phyloP scores from a whole-genome alignment of 2,797 vertebrate species.

The Sebastes hubbsi region DNA sequence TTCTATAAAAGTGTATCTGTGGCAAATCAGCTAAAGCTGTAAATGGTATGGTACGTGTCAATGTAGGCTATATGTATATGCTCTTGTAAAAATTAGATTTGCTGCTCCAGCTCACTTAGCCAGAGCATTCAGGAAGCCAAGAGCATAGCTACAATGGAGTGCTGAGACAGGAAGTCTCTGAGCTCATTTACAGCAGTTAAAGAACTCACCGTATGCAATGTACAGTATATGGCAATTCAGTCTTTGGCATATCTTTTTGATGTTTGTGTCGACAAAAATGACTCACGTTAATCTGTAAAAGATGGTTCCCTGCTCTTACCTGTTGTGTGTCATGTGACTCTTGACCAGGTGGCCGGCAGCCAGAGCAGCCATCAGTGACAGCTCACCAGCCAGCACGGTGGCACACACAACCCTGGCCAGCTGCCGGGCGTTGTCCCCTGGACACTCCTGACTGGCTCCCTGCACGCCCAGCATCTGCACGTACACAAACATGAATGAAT shows the following conservation, averaged over 20 bases:
- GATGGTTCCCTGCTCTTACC: constrained; percentile 73
- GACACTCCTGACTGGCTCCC: constrained; percentile 87
- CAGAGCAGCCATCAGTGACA: constrained; percentile 94
- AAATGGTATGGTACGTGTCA: background rate
- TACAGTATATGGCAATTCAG: too few species aligned
- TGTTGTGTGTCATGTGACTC: constrained; percentile 98
- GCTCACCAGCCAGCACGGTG: constrained; percentile 94
- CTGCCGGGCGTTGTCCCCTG: constrained; percentile 94
- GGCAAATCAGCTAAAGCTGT: background rate
- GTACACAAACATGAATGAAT: background rate
- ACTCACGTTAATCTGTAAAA: background rate
- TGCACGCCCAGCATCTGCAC: constrained; percentile 94
- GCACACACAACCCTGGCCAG: constrained; percentile 93
- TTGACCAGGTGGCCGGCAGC: constrained; percentile 94
- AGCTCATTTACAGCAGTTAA: too few species aligned
- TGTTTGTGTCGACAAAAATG: background rate
- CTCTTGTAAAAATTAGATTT: background rate
- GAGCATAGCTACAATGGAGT: background rate
- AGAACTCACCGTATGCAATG: too few species aligned
- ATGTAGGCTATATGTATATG: background rate
- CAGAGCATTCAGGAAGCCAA: background rate
- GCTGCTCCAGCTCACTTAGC: background rate
- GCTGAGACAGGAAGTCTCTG: too few species aligned
- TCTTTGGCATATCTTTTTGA: background rate
- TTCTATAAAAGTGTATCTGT: background rate